Evolutionary conservation across 2,888 invertebrate genomes (phyloP).

Genomic region (Rapana venosa): DNA sequence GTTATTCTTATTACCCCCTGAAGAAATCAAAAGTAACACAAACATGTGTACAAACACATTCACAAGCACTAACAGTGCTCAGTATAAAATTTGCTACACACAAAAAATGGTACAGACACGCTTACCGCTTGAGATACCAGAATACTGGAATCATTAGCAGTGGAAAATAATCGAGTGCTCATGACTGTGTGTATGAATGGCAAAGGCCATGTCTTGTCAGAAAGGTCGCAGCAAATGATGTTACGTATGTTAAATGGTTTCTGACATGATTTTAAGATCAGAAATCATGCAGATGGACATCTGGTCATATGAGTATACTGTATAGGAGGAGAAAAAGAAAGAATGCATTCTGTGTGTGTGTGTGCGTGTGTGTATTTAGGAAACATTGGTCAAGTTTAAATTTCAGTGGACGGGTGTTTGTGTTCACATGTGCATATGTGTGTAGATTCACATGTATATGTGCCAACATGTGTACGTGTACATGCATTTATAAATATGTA

Average conservation of each 20-base stretch:
- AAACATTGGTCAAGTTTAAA: neutral
- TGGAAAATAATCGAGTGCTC: too few relatives aligned
- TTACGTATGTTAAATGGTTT: too few relatives aligned
- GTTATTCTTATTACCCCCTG: neutral
- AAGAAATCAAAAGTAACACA: neutral
- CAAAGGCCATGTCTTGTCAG: neutral
- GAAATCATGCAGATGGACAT: too few relatives aligned
- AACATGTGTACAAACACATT: neutral
- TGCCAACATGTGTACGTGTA: neutral
- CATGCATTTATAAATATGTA: neutral
- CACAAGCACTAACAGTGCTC: neutral
- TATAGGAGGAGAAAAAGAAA: too few relatives aligned
- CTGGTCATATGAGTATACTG: neutral
- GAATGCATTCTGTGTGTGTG: neutral
- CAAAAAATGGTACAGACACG: neutral
- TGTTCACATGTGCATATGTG: neutral
- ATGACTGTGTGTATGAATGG: too few relatives aligned
- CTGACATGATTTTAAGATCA: too few relatives aligned
- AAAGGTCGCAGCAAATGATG: too few relatives aligned
- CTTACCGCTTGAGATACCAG: too few relatives aligned
- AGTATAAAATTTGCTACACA: conserved; percentile 6
- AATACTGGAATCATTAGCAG: too few relatives aligned
- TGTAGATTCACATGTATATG: neutral
- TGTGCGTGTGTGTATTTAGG: neutral
- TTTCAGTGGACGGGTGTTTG: neutral